A percentile compares a stretch with the other conserved stretches of the same genome.
Conservation (phyloP, 2,888 invertebrate genomes). For the Zygaena filipendulae region DNA sequence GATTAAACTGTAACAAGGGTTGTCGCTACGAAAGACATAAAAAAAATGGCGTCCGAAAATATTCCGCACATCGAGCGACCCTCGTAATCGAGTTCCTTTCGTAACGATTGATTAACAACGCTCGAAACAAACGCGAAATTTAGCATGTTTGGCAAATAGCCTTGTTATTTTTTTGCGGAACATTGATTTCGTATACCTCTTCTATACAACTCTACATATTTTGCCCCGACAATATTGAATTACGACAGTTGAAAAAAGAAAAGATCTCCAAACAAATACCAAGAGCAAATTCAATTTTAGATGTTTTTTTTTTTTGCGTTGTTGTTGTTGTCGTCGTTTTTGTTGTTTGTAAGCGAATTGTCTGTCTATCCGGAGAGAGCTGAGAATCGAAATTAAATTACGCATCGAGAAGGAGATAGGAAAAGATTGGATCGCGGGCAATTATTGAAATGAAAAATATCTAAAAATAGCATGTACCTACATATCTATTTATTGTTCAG, state of each 20-base stretch:
- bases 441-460: background rate
- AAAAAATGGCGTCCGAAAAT: constrained; percentile 6
- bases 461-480: too few relatives aligned
- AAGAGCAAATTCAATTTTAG: background rate
- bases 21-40: too few relatives aligned
- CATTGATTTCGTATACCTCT: background rate
- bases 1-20: constrained; percentile 46
- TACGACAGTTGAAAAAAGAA: background rate
- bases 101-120: background rate
- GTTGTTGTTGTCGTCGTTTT: background rate
- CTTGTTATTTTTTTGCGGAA: background rate
- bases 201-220: background rate
- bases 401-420: constrained; percentile 3
- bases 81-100: background rate
- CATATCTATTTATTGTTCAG: too few relatives aligned
- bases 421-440: background rate
- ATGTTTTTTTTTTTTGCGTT: constrained; percentile 6
- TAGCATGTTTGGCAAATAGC: background rate
- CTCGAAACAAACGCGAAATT: background rate
- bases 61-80: constrained; percentile 4
- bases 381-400: background rate
- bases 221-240: too few relatives aligned
- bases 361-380: background rate
- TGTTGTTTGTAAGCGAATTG: too few relatives aligned
- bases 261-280: background rate